phyloP scores from a whole-genome alignment of 2,797 vertebrate species.

The Phoeniculus purpureus region DNA sequence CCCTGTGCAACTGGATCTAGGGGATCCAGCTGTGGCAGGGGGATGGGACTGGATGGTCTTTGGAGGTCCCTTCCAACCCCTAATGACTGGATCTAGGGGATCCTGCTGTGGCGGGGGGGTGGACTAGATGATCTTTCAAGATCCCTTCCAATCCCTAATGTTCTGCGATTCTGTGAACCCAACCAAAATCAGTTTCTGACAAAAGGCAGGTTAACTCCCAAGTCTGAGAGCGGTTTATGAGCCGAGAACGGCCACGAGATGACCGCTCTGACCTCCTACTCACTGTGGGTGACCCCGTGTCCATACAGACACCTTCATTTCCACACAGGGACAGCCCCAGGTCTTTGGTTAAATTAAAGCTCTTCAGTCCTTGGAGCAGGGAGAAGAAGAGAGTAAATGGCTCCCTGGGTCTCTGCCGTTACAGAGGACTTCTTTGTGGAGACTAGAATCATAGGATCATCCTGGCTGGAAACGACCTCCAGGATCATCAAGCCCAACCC shows the following conservation, averaged over 20 bases:
- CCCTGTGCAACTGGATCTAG: no score
- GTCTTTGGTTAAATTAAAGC: not conserved
- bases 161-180: not conserved
- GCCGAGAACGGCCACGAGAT: not conserved
- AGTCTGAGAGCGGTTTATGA: not conserved
- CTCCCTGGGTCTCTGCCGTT: not conserved
- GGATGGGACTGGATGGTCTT: no score
- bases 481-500: no score
- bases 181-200: not conserved
- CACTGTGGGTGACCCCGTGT: not conserved
- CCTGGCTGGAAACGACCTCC: no score
- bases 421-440: not conserved
- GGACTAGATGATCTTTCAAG: no score
- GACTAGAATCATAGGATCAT: not conserved
- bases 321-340: not conserved
- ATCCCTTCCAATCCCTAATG: no score
- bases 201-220: not conserved
- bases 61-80: no score
- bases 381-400: not conserved
- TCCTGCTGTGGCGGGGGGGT: no score
- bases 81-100: no score
- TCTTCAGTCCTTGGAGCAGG: not conserved
- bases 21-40: no score
- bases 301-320: not conserved
- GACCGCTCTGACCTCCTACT: not conserved